These are phyloP conservation scores for Gasterosteus aculeatus DNA, from an alignment of 2,113 vertebrate species.

Conservation along the genomic window DNA sequence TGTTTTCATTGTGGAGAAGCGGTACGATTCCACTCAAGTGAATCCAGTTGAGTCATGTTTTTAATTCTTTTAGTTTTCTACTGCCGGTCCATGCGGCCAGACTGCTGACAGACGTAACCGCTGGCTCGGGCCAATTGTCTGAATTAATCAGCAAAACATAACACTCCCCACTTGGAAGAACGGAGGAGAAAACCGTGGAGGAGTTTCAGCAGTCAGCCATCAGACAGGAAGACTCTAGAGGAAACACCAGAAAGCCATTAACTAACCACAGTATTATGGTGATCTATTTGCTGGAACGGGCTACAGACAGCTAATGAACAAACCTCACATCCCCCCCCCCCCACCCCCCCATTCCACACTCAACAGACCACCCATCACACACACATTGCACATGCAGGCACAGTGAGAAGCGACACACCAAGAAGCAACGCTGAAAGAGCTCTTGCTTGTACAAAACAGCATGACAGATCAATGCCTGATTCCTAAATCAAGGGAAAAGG, in stretches of 20 bases:
- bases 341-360: not conserved
- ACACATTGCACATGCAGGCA: slow-evolving; percentile 56
- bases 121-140: slow-evolving; percentile 69
- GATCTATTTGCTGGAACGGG: slow-evolving; percentile 94
- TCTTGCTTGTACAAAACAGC: slow-evolving; percentile 91
- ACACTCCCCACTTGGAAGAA: slow-evolving; percentile 70
- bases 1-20: slow-evolving; percentile 32
- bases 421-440: slow-evolving; percentile 90
- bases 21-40: slow-evolving; percentile 39
- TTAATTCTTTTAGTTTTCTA: slow-evolving; percentile 63
- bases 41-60: slow-evolving; percentile 54
- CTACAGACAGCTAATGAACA: slow-evolving; percentile 94
- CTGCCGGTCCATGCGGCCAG: slow-evolving; percentile 67
- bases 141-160: slow-evolving; percentile 85
- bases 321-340: slow-evolving; percentile 76
- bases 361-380: slow-evolving; percentile 32
- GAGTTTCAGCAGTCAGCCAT: slow-evolving; percentile 88
- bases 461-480: slow-evolving; percentile 95
- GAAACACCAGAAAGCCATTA: slow-evolving; percentile 99
- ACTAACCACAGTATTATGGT: slow-evolving; percentile 98
- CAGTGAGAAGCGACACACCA: slow-evolving; percentile 64
- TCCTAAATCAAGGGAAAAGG: slow-evolving; percentile 96
- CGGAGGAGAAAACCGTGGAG: slow-evolving; percentile 66
- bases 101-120: slow-evolving; percentile 66
- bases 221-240: slow-evolving; percentile 94